phyloP scores from a whole-genome alignment of 2,888 invertebrate genomes.

The Aphrophora alni region DNA sequence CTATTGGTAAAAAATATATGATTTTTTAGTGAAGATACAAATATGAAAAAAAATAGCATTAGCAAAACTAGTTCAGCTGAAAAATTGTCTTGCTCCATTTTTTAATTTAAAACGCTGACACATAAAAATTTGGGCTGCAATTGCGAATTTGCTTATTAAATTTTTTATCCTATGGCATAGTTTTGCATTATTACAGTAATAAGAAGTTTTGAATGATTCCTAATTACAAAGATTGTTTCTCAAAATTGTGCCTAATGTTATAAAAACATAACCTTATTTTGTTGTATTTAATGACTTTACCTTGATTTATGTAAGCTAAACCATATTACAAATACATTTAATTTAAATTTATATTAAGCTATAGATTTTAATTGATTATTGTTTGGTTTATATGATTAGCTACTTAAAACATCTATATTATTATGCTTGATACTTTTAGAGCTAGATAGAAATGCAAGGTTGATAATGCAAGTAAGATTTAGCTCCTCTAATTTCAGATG shows the following conservation, averaged over 20 bases:
- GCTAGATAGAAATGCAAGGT: too few relatives aligned
- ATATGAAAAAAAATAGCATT: slow-evolving; percentile 7
- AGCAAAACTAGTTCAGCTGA: slow-evolving; percentile 23
- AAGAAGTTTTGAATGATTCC: not conserved
- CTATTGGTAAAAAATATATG: not conserved
- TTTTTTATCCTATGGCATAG: not conserved
- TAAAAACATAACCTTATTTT: slow-evolving; percentile 9
- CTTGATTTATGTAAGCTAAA: too few relatives aligned
- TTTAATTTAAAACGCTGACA: slow-evolving; percentile 1
- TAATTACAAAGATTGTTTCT: not conserved
- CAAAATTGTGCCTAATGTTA: not conserved
- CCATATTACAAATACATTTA: too few relatives aligned
- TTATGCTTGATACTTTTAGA: too few relatives aligned
- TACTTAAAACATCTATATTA: too few relatives aligned
- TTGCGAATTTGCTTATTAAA: not conserved
- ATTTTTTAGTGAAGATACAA: not conserved
- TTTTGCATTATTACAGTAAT: not conserved
- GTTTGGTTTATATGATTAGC: too few relatives aligned
- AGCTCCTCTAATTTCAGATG: too few relatives aligned
- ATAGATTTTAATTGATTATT: too few relatives aligned
- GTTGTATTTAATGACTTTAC: too few relatives aligned
- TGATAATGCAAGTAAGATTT: too few relatives aligned
- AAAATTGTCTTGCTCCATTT: slow-evolving; percentile 28
- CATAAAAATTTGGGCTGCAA: not conserved
- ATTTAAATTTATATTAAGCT: too few relatives aligned